These are phyloP conservation scores for Tenthredo distinguenda DNA, from an alignment of 2,888 invertebrate genomes.

Conservation along the genomic window DNA sequence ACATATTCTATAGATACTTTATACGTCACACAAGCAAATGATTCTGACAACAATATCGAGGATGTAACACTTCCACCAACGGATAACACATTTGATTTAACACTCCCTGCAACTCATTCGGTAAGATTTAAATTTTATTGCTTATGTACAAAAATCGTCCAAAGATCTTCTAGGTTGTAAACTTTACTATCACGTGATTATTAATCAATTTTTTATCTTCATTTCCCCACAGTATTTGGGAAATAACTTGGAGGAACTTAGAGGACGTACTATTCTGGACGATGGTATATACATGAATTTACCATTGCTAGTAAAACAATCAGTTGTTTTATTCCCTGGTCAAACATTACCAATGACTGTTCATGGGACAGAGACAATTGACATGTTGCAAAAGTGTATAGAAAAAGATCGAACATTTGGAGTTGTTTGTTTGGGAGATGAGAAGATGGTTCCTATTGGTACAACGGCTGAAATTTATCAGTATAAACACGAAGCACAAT, in stretches of 20 bases:
- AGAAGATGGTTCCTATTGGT: slow-evolving; percentile 66
- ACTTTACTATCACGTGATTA: not conserved
- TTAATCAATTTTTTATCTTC: not conserved
- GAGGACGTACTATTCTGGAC: slow-evolving; percentile 84
- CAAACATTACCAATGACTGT: slow-evolving; percentile 88
- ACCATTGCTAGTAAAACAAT: slow-evolving; percentile 82
- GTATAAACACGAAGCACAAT: slow-evolving; percentile 79
- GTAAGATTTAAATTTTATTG: slow-evolving; percentile 65
- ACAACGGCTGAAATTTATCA: slow-evolving; percentile 79
- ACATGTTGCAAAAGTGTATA: slow-evolving; percentile 82
- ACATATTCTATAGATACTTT: not conserved
- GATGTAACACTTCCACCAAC: slow-evolving; percentile 34
- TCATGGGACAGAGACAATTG: slow-evolving; percentile 79
- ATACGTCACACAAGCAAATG: slow-evolving; percentile 3
- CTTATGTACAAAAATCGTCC: too few species aligned
- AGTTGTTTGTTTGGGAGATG: slow-evolving; percentile 80
- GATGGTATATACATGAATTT: slow-evolving; percentile 79
- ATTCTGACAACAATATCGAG: slow-evolving; percentile 4
- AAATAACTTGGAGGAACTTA: slow-evolving; percentile 81
- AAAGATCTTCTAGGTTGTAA: not conserved
- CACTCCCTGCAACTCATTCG: slow-evolving; percentile 81
- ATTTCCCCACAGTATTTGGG: slow-evolving; percentile 80
- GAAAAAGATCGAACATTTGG: slow-evolving; percentile 84
- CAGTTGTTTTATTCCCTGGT: slow-evolving; percentile 87
- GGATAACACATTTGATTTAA: slow-evolving; percentile 78